Evolutionary conservation across 2,888 invertebrate genomes (phyloP), one percentile per base, ranked within the genome.

Genomic region (Diarsia mendica): DNA sequence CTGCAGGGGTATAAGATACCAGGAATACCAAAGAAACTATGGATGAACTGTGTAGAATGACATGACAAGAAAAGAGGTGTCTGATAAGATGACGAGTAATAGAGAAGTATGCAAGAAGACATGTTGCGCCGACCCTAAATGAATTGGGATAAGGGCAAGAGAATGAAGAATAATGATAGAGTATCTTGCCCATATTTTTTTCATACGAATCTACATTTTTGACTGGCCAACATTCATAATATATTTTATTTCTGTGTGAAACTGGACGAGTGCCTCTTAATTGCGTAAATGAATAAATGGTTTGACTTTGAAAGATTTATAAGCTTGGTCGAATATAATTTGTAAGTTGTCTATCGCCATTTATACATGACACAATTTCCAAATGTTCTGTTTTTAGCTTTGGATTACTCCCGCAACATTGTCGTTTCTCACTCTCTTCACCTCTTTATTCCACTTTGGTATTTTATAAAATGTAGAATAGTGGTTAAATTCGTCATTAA

Each of bases 261-360:
- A 4, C 11, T 39, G 39, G 10, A 44, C 63, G 13, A 44, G 13
- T 63, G 13, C 44, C n/a, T 44, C 13, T 63, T 63, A 44, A 63
- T 44, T n/a, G 13, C 20, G 18, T 44, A 44, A 44, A n/a, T 63
- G 8, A 63, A 15, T 63, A 63, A 44, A 63, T 44, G 15, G 44
- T 44, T 63, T 63, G 63, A 63, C 44, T 63, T 63, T 63, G 44
- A 75, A 74, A 39, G 39, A 60, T 18, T n/a, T n/a, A n/a, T 13
- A 46, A 61, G 13, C 9, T 33, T 63, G 44, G 72, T 75, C 33
- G 49, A 33, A 39, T 28, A 69, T n/a, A 23, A 58, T 58, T 51
- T 49, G 20, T 23, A 11, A 75, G 1, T 53, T 61, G 46, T 68
- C 51, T 51, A 10, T 48, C 15, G 23, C 23, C 23, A 3, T 20